These are phyloP conservation scores for Procavia capensis DNA, from an alignment of 2,113 vertebrate species.

Conservation along the genomic window DNA sequence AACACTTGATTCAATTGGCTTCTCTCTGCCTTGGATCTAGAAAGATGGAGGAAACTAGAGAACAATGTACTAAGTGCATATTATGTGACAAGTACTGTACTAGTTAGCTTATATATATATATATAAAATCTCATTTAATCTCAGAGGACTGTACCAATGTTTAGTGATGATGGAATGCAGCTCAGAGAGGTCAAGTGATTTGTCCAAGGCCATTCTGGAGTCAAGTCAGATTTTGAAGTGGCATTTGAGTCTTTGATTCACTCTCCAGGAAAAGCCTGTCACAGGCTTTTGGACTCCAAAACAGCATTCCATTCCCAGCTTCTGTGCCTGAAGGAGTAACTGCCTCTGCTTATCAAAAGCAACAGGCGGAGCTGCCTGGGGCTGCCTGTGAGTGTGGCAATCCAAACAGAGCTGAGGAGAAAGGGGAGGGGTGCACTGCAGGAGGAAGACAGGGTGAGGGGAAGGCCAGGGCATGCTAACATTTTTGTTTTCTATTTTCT, in stretches of 20 bases:
- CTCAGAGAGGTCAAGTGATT: not conserved
- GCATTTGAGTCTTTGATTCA: not conserved
- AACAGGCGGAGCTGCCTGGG: not conserved
- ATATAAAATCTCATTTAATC: not conserved
- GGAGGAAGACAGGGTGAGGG: not conserved
- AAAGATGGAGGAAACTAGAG: not conserved
- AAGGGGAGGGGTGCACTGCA: not conserved
- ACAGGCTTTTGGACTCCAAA: slow-evolving; percentile 54
- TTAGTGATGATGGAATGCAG: not conserved
- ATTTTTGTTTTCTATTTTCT: not conserved
- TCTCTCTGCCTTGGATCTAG: not conserved
- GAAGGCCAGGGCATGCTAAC: not conserved
- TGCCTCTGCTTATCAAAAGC: slow-evolving; percentile 5
- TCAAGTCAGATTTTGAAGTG: not conserved
- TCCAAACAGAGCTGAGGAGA: not conserved
- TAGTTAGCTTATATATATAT: not conserved
- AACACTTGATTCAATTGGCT: not conserved
- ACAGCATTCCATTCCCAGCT: slow-evolving; percentile 36
- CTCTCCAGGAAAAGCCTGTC: not conserved
- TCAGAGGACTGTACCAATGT: not conserved
- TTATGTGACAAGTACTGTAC: not conserved
- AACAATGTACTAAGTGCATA: not conserved
- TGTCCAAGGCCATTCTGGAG: not conserved
- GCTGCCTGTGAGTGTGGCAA: not conserved
- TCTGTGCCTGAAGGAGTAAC: not conserved